Evolutionary conservation across 2,888 invertebrate genomes (phyloP), one percentile per base, ranked within the genome.

Genomic region (Aricia artaxerxes): DNA sequence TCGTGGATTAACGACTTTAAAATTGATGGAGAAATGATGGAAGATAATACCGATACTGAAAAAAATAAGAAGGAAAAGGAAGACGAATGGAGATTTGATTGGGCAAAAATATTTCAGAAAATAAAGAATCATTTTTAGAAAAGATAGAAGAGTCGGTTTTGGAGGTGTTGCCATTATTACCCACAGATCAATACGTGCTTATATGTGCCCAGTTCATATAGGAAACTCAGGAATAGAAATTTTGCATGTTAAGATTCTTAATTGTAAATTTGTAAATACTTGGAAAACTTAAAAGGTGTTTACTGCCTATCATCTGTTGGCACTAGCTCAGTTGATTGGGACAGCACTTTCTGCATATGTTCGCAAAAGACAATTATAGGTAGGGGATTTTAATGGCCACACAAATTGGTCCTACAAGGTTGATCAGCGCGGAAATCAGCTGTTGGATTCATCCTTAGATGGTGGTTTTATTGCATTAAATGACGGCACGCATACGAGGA

Each of bases 251-350:
- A 80, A 79, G 69, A 40, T 40, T 40, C 6, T 40, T 40, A 40
- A 40, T 24, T 24, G 24, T 24, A 24, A 24, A 24, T 24, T 40
- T 40, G 40, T 40, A 40, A 40, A 6, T 40, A 40, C 4, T 16
- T 83, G n/a, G 49, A 82, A 11, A 79, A 83, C 69, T 53, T 83
- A 16, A 73, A 83, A 3, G 61, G 78, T 61, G 31, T 83, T 16
- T 83, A 83, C 31, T 83, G 82, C 35, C 81, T 82, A 9, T 79
- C 82, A 7, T 69, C 79, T 1, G 77, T 79, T 5, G 78, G 69
- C 9, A 80, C 79, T 7, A 4, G 11, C 4, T 69, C 60, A 57
- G 2, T 13, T 7, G 82, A 83, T 60, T 83, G 78, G 79, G 76
- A 80, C 38, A 16, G 16, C 4, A 35, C 79, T 9, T 80, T 79